Conservation (phyloP, 2,888 invertebrate genomes). For the Notocelia uddmanniana region DNA sequence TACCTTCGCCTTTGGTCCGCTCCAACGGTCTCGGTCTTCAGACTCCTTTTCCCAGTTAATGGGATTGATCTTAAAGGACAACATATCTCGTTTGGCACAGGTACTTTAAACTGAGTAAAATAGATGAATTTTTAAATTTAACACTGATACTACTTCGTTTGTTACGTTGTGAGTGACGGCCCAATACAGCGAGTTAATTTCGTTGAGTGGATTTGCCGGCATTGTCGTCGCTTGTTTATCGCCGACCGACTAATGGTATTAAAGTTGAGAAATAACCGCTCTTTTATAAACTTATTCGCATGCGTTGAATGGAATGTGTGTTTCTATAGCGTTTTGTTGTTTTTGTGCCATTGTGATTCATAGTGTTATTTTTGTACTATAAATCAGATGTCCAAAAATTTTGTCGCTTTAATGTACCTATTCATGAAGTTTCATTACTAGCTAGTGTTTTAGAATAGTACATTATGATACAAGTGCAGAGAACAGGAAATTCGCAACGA, state of each 20-base stretch:
- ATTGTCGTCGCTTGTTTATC: slow-evolving; percentile 84
- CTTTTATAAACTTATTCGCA: slow-evolving; percentile 44
- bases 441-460: too few species aligned
- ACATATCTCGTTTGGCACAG: too few species aligned
- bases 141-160: neutral
- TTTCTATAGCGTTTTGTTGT: slow-evolving; percentile 26
- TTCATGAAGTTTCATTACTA: too few species aligned
- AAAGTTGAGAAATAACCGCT: slow-evolving; percentile 75
- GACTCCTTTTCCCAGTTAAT: too few species aligned
- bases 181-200: slow-evolving; percentile 80
- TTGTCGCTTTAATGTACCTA: too few species aligned
- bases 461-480: too few species aligned
- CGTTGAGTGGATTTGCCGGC: slow-evolving; percentile 82
- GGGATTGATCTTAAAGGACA: too few species aligned
- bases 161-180: slow-evolving; percentile 59
- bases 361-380: neutral
- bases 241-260: slow-evolving; percentile 80
- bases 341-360: slow-evolving; percentile 8
- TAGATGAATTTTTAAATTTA: too few species aligned
- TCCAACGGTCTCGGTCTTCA: too few species aligned
- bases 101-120: too few species aligned
- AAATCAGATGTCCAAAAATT: neutral
- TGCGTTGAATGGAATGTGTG: slow-evolving; percentile 22
- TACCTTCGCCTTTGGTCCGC: too few species aligned
- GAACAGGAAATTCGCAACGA: too few species aligned